Percentiles rank a stretch among this genome's conserved stretches.
phyloP scores from a whole-genome alignment of 2,888 invertebrate genomes.

The Oxycera nigricornis region DNA sequence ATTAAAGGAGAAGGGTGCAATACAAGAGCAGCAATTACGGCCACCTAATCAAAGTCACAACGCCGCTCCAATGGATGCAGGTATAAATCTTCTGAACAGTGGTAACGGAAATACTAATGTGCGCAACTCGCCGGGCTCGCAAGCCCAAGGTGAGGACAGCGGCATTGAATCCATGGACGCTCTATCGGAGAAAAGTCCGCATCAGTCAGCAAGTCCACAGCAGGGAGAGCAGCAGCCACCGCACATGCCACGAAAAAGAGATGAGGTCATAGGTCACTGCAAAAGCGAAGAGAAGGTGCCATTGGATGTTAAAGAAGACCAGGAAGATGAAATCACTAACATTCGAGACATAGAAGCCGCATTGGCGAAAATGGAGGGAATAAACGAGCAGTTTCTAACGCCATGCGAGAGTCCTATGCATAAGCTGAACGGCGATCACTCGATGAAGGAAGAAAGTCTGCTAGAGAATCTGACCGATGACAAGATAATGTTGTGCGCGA shows the following conservation, averaged over 20 bases:
- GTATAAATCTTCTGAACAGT: constrained; percentile 38
- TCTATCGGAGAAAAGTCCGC: constrained; percentile 89
- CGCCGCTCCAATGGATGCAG: constrained; percentile 40
- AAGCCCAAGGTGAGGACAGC: constrained; percentile 82
- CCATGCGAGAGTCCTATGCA: constrained; percentile 50
- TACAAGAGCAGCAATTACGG: constrained; percentile 24
- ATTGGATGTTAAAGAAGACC: constrained; percentile 40
- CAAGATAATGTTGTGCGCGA: constrained; percentile 50
- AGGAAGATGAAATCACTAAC: constrained; percentile 63
- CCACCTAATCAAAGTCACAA: neutral
- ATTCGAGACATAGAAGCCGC: constrained; percentile 74
- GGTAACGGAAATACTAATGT: constrained; percentile 48
- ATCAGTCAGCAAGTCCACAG: constrained; percentile 80
- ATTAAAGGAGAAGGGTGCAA: constrained; percentile 33
- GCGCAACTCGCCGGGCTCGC: constrained; percentile 63
- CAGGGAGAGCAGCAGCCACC: constrained; percentile 51
- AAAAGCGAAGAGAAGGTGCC: constrained; percentile 22
- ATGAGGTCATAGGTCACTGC: neutral
- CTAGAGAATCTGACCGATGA: constrained; percentile 47
- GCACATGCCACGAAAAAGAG: constrained; percentile 43
- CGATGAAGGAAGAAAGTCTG: constrained; percentile 49
- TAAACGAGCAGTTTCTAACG: constrained; percentile 51
- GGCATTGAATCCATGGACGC: constrained; percentile 95
- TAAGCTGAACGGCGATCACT: constrained; percentile 59
- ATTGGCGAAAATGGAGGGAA: constrained; percentile 72